phyloP scores from a whole-genome alignment of 2,797 vertebrate species.

The Caiman crocodilus region DNA sequence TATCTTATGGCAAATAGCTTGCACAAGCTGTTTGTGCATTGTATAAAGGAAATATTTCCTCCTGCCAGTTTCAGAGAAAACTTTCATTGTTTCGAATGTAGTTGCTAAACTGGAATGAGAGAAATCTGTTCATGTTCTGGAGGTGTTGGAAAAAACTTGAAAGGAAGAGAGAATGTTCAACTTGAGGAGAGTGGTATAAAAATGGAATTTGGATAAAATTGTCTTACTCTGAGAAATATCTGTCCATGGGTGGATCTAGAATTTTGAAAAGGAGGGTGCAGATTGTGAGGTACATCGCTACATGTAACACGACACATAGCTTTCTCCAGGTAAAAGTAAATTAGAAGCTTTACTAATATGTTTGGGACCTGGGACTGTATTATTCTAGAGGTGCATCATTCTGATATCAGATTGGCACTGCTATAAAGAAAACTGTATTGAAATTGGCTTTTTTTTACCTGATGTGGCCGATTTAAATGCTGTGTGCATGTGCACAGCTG shows the following conservation, averaged over 20 bases:
- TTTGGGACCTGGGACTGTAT: too few relatives aligned
- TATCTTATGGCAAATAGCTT: background rate
- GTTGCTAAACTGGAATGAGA: background rate
- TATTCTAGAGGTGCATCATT: too few relatives aligned
- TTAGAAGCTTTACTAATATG: too few relatives aligned
- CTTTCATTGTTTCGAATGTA: background rate
- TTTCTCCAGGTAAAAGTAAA: too few relatives aligned
- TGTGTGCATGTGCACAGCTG: too few relatives aligned
- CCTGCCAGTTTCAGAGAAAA: background rate
- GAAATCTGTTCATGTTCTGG: background rate
- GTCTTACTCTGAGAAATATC: background rate
- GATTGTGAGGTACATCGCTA: too few relatives aligned
- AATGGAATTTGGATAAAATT: background rate
- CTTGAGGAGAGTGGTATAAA: background rate
- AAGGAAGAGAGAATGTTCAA: background rate
- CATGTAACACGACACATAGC: too few relatives aligned
- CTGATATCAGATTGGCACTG: too few relatives aligned
- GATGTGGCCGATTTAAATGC: too few relatives aligned
- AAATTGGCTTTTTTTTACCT: too few relatives aligned
- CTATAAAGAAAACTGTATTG: too few relatives aligned
- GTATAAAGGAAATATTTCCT: background rate
- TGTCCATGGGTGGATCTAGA: background rate
- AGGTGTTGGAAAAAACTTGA: conserved; percentile 1
- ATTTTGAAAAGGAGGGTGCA: too few relatives aligned
- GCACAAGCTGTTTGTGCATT: background rate